Evolutionary conservation across 2,888 invertebrate genomes (phyloP), one percentile per base, ranked within the genome.

Genomic region (Geotrupes spiniger): DNA sequence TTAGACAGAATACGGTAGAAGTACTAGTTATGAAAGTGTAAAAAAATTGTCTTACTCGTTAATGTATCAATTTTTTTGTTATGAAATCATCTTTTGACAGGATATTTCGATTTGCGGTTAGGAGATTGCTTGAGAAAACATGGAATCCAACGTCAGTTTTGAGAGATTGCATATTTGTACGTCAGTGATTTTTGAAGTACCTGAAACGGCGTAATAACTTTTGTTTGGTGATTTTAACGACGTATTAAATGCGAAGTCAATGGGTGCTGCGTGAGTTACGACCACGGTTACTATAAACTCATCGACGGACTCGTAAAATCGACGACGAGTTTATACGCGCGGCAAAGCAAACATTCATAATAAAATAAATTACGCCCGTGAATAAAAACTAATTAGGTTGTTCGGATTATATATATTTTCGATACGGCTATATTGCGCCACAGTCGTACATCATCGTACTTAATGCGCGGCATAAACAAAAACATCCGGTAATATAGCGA

Each of bases 331-430:
- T 61, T 49, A 61, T 61, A 61, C 45, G 26, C 49, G 15, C 45
- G 16, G 45, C 43, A 54, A 56, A 59, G 49, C 56, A 59, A 61
- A 59, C 54, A 57, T 49, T 42, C 39, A 33, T 40, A 51, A 52
- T 57, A 56, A 59, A 58, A 57, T 58, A 57, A 57, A 57, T 58
- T 57, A 54, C 48, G 42, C 43, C 38, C 44, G 44, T 43, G 43
- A 40, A 56, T 58, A 59, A 60, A 59, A 60, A 56, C 53, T 58
- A 59, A 60, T 60, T 59, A 57, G 54, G 48, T 56, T 53, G 58
- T 52, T 46, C 15, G 46, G 42, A 39, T 46, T 38, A 46, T 43
- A 38, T 42, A 29, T 36, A 11, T 37, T 48, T 29, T 33, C 14
- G 12, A 29, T 21, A 14, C 31, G 16, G 21, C 36, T 36, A 6